Conservation (phyloP, 2,888 invertebrate genomes). For the Andrena chrysosceles region DNA sequence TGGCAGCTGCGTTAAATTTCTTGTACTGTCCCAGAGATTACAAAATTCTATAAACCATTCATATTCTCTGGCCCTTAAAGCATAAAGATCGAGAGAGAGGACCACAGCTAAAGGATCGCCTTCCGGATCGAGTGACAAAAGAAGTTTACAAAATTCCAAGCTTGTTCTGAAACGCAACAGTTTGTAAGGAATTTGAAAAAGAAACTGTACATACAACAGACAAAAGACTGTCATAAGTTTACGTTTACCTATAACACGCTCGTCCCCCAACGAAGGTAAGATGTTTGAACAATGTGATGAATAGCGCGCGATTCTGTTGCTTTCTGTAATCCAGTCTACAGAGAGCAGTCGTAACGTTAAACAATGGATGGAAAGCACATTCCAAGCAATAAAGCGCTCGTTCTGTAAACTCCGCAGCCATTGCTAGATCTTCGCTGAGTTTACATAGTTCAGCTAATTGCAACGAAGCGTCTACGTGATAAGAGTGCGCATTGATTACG, state of each 20-base stretch:
- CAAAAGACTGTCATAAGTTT: slow-evolving; percentile 19
- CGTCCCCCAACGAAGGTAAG: slow-evolving; percentile 91
- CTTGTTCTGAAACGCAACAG: slow-evolving; percentile 88
- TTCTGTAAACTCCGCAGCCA: slow-evolving; percentile 93
- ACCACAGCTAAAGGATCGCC: slow-evolving; percentile 92
- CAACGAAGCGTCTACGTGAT: slow-evolving; percentile 92
- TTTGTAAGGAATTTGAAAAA: neutral
- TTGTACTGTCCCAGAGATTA: slow-evolving; percentile 87
- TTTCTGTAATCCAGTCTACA: slow-evolving; percentile 91
- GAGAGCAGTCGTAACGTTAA: slow-evolving; percentile 90
- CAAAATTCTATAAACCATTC: slow-evolving; percentile 89
- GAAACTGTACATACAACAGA: neutral
- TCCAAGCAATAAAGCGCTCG: slow-evolving; percentile 92
- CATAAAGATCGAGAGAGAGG: slow-evolving; percentile 93
- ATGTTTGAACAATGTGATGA: slow-evolving; percentile 93
- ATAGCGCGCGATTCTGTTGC: slow-evolving; percentile 93
- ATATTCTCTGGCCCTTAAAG: slow-evolving; percentile 91
- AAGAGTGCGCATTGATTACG: slow-evolving; percentile 91
- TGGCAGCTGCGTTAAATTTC: slow-evolving; percentile 93
- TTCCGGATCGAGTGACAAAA: slow-evolving; percentile 91
- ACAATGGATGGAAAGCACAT: slow-evolving; percentile 92
- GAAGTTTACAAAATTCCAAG: slow-evolving; percentile 93
- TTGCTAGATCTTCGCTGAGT: slow-evolving; percentile 91
- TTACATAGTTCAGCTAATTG: slow-evolving; percentile 93
- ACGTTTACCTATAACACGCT: slow-evolving; percentile 88